Percentiles rank a stretch among this genome's conserved stretches.
Conservation (phyloP, 2,888 invertebrate genomes). For the Trachelus troglodyta region DNA sequence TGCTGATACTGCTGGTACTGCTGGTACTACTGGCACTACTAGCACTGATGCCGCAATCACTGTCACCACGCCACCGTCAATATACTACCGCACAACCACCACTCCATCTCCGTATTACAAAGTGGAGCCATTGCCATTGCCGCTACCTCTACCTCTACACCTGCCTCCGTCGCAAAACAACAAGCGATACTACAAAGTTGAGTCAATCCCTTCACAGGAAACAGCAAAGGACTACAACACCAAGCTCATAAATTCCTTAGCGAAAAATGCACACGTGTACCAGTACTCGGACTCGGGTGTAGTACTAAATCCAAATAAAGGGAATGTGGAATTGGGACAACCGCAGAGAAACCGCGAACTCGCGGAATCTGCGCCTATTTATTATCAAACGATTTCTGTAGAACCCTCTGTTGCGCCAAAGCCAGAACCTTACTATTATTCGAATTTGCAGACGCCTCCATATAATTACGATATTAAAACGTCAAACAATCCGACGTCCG, state of each 20-base stretch:
- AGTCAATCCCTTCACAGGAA: constrained; percentile 35
- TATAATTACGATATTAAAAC: constrained; percentile 68
- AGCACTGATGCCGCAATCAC: constrained; percentile 15
- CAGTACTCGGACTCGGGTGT: constrained; percentile 40
- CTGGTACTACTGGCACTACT: constrained; percentile 21
- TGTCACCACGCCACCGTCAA: constrained; percentile 22
- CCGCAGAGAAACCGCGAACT: constrained; percentile 44
- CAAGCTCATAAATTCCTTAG: constrained; percentile 48
- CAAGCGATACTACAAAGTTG: constrained; percentile 39
- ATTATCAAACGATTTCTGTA: constrained; percentile 47
- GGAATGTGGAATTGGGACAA: constrained; percentile 30
- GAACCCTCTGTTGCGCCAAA: constrained; percentile 35
- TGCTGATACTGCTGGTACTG: constrained; percentile 24
- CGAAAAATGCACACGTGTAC: constrained; percentile 48
- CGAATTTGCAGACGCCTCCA: constrained; percentile 43
- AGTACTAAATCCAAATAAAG: constrained; percentile 29
- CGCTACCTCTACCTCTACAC: not conserved
- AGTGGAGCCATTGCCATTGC: constrained; percentile 20
- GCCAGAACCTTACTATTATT: constrained; percentile 28
- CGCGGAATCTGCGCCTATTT: constrained; percentile 40
- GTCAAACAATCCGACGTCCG: constrained; percentile 68
- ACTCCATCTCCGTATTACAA: constrained; percentile 46
- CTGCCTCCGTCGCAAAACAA: constrained; percentile 15
- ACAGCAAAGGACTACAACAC: constrained; percentile 46
- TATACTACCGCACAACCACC: constrained; percentile 46